A percentile compares a stretch with the other conserved stretches of the same genome.
Conservation (phyloP, 2,888 invertebrate species). For the Catocala sponsa region DNA sequence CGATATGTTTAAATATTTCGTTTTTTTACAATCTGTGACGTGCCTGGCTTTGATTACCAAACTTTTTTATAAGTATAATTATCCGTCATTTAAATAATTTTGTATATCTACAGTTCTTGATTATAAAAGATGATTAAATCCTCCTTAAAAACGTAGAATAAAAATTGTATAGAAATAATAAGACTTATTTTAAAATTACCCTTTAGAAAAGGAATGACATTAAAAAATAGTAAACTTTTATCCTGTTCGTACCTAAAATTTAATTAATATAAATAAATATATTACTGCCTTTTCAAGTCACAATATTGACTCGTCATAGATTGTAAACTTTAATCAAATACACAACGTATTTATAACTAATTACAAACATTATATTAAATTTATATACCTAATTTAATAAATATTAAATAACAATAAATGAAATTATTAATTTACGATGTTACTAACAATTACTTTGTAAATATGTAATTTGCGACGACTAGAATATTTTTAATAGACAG, state of each 20-base stretch:
- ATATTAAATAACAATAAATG: conserved; percentile 22
- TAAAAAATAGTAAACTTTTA: no score
- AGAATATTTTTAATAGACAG: conserved; percentile 13
- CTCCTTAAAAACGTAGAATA: no score
- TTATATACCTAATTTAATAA: conserved; percentile 6
- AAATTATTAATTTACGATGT: conserved; percentile 11
- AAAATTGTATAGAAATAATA: no score
- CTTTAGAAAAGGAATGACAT: no score
- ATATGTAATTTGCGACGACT: conserved; percentile 14
- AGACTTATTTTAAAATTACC: no score
- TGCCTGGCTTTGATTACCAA: neutral
- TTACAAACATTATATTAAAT: conserved; percentile 16
- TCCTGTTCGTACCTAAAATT: no score
- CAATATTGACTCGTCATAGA: conserved; percentile 21
- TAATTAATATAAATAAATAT: no score
- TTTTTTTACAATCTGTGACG: conserved; percentile 38
- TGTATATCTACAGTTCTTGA: no score
- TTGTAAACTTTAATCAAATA: conserved; percentile 30
- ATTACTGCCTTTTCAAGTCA: no score
- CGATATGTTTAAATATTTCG: conserved; percentile 64
- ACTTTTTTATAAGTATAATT: no score
- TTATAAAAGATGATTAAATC: no score
- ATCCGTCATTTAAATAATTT: no score
- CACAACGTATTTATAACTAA: conserved; percentile 35
- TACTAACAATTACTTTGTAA: conserved; percentile 23